Evolutionary conservation across 2,888 invertebrate species (phyloP).

Genomic region (Caenorhabditis sp.): DNA sequence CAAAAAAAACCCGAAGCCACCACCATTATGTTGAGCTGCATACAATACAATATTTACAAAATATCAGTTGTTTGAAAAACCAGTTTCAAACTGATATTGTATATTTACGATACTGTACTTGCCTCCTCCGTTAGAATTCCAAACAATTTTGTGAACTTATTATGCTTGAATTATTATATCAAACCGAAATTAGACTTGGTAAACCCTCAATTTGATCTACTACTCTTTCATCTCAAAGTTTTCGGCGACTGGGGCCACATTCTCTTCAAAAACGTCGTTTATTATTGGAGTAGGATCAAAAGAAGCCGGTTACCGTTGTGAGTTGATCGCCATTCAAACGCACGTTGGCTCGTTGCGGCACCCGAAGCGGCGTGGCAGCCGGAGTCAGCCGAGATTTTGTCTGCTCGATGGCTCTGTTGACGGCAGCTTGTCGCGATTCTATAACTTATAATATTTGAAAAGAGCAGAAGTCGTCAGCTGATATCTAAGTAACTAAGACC

Average conservation of each 20-base stretch:
- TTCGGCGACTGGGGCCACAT: not conserved
- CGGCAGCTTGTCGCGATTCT: constrained; percentile 65
- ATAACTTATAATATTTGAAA: too few relatives aligned
- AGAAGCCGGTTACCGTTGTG: constrained; percentile 59
- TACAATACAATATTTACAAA: too few relatives aligned
- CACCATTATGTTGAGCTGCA: not conserved
- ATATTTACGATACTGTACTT: not conserved
- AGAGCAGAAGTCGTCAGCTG: not conserved
- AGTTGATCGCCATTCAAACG: constrained; percentile 62
- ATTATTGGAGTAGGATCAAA: constrained; percentile 24
- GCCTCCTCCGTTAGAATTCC: not conserved
- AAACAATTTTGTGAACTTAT: not conserved
- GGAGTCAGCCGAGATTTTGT: constrained; percentile 62
- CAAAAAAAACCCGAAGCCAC: too few relatives aligned
- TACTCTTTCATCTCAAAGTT: constrained; percentile 7
- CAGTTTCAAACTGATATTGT: too few relatives aligned
- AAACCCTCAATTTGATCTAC: constrained; percentile 54
- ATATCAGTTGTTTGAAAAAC: too few relatives aligned
- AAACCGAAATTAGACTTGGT: not conserved
- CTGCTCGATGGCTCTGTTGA: constrained; percentile 68
- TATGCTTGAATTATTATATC: too few relatives aligned
- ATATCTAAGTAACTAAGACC: too few relatives aligned
- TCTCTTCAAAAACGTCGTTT: constrained; percentile 23
- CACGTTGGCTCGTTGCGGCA: constrained; percentile 60
- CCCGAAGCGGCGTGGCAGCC: constrained; percentile 53